phyloP scores from a whole-genome alignment of 2,797 vertebrate genomes.

The Ctenosaura bakeri region DNA sequence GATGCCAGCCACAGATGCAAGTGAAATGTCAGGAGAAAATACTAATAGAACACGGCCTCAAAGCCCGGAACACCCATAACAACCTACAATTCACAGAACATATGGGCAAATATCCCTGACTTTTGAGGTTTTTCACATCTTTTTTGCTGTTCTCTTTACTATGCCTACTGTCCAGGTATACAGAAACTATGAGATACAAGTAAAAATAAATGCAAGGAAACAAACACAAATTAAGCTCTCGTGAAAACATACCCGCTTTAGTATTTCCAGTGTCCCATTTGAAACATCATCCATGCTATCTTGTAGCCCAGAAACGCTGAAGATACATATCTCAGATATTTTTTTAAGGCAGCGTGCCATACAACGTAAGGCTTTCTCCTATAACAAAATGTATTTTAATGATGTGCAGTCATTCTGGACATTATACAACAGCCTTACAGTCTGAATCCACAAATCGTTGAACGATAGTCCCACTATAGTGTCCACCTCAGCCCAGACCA shows the following conservation, averaged over 20 bases:
- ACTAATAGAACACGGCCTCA: no score
- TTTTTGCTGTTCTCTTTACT: no score
- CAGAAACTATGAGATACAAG: not conserved
- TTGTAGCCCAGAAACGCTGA: conserved; percentile 51
- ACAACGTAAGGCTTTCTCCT: conserved; percentile 71
- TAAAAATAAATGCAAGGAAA: conserved; percentile 7
- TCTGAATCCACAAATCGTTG: not conserved
- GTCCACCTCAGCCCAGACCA: not conserved
- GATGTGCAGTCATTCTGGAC: not conserved
- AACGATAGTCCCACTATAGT: not conserved
- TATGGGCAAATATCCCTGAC: no score
- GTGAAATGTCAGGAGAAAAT: no score
- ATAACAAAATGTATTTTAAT: conserved; percentile 33
- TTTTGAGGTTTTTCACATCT: no score
- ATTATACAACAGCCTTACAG: not conserved
- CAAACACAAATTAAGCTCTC: not conserved
- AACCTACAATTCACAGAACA: no score
- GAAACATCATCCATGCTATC: conserved; percentile 52
- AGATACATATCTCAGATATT: conserved; percentile 50
- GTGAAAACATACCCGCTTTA: conserved; percentile 26
- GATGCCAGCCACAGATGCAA: no score
- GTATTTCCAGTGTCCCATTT: conserved; percentile 52
- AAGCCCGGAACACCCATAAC: no score
- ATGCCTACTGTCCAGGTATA: not conserved
- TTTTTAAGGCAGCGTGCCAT: conserved; percentile 70